These are phyloP conservation scores for Acleris cristana DNA, from an alignment of 2,888 invertebrate species.

Conservation along the genomic window DNA sequence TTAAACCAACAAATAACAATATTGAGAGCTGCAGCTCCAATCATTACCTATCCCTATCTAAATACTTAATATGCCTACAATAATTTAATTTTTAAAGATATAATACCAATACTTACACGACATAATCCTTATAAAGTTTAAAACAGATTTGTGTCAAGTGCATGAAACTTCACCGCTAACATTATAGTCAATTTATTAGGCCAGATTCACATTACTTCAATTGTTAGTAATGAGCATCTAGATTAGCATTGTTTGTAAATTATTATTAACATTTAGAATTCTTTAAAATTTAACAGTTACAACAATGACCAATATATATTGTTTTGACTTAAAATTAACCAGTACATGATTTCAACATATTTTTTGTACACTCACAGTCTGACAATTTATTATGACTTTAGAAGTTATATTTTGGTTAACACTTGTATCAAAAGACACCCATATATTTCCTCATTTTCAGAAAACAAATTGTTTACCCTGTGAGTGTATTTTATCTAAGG, in stretches of 20 bases:
- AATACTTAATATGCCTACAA: conserved; percentile 24
- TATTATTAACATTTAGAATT: conserved; percentile 20
- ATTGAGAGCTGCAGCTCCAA: conserved; percentile 12
- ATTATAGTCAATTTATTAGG: background rate
- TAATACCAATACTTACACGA: conserved; percentile 10
- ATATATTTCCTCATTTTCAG: too few relatives aligned
- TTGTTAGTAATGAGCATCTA: conserved; percentile 4
- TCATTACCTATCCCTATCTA: conserved; percentile 28
- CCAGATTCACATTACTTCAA: conserved; percentile 15
- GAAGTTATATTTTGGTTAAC: too few relatives aligned
- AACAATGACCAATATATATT: conserved; percentile 25
- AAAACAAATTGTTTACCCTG: too few relatives aligned
- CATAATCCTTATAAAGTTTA: conserved; percentile 8
- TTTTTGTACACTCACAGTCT: too few relatives aligned
- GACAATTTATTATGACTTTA: too few relatives aligned
- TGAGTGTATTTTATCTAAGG: conserved; percentile 17
- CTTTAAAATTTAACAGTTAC: conserved; percentile 29
- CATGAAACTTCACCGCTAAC: background rate
- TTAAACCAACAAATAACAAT: conserved; percentile 9
- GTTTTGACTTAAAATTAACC: conserved; percentile 22
- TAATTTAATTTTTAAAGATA: conserved; percentile 32
- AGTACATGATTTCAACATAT: too few relatives aligned
- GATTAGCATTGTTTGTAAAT: background rate
- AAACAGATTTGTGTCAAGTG: conserved; percentile 16
- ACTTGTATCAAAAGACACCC: too few relatives aligned